Percentiles rank a stretch among this genome's conserved stretches.
Conservation (phyloP, 1,140 invertebrate species). For the Leptinotarsa lineolata region DNA sequence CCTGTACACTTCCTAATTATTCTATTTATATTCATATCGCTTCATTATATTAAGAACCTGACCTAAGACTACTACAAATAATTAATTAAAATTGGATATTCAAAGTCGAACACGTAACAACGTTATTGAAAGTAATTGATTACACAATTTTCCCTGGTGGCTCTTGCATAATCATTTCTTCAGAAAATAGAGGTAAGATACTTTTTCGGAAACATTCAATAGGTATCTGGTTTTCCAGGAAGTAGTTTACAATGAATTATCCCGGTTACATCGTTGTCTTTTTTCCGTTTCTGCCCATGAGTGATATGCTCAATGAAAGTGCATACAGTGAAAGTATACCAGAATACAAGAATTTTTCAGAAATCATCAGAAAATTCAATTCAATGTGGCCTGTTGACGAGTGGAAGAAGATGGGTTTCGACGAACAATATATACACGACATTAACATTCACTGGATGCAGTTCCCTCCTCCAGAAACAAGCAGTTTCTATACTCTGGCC, state of each 20-base stretch:
- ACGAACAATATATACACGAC: conserved; percentile 61
- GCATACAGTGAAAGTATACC: neutral
- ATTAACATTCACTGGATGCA: conserved; percentile 71
- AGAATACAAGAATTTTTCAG: conserved; percentile 14
- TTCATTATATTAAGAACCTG: neutral
- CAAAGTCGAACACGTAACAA: neutral
- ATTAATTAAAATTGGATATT: neutral
- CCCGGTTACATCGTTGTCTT: too few species aligned
- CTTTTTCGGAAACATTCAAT: neutral
- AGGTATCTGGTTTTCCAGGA: neutral
- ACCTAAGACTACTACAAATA: conserved; percentile 12
- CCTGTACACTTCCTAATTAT: too few species aligned
- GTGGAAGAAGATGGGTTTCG: conserved; percentile 61
- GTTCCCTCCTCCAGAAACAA: conserved; percentile 62
- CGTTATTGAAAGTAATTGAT: conserved; percentile 1
- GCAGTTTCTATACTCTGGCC: conserved; percentile 62
- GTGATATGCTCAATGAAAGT: neutral
- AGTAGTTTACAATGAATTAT: neutral
- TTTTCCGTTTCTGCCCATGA: too few species aligned
- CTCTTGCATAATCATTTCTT: neutral
- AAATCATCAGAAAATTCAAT: conserved; percentile 52
- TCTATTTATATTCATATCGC: too few species aligned
- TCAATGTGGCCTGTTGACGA: conserved; percentile 57
- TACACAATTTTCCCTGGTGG: conserved; percentile 9
- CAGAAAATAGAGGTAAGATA: neutral